phyloP scores from a whole-genome alignment of 1,140 invertebrate genomes.

The Aporrectodea caliginosa region DNA sequence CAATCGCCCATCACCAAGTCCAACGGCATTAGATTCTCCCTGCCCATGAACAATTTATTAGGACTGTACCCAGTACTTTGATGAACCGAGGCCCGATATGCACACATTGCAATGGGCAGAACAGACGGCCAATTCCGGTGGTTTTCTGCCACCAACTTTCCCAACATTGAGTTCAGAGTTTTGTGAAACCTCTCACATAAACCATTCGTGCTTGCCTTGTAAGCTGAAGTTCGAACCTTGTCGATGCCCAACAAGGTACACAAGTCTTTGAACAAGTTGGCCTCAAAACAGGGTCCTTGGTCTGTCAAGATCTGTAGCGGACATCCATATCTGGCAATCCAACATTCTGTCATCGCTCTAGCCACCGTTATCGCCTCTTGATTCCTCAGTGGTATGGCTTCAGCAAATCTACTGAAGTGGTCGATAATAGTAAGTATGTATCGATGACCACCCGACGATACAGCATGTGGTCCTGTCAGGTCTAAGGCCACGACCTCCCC shows the following conservation, averaged over 20 bases:
- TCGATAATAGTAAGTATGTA: conserved; percentile 50
- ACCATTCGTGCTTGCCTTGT: conserved; percentile 40
- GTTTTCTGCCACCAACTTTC: not conserved
- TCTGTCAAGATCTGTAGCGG: conserved; percentile 49
- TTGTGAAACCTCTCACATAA: conserved; percentile 21
- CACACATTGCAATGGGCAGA: not conserved
- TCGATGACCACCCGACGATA: too few relatives aligned
- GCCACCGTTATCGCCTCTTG: conserved; percentile 50
- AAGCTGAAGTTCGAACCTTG: conserved; percentile 37
- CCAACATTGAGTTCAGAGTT: conserved; percentile 24
- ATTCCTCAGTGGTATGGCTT: conserved; percentile 49
- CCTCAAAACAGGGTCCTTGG: conserved; percentile 43
- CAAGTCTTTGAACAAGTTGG: conserved; percentile 36
- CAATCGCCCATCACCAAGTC: not conserved
- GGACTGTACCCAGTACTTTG: not conserved
- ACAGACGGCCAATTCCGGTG: not conserved
- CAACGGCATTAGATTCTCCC: not conserved
- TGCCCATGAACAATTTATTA: not conserved
- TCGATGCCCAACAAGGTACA: conserved; percentile 34
- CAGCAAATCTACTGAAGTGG: conserved; percentile 52
- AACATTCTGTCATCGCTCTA: conserved; percentile 44
- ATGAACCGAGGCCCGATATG: not conserved
- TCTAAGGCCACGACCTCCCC: too few relatives aligned
- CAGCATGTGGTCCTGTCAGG: too few relatives aligned
- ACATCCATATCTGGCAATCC: conserved; percentile 48